phyloP scores from a whole-genome alignment of 2,888 invertebrate genomes.

The Drosophila infuscata region DNA sequence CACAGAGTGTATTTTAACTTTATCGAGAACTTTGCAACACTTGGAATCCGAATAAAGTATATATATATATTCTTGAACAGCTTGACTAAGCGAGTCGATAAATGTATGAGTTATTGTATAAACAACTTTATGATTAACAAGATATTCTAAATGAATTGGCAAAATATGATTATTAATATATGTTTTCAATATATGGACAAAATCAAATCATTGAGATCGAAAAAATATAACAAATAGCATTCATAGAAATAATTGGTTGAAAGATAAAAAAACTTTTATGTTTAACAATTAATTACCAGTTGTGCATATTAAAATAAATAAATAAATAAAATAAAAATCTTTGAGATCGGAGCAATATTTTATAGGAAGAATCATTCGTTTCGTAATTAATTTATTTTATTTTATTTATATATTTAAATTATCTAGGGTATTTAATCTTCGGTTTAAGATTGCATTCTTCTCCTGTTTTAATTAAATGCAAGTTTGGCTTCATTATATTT shows the following conservation, averaged over 20 bases:
- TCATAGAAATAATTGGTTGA: neutral
- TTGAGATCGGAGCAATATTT: neutral
- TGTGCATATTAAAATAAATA: neutral
- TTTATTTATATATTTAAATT: neutral
- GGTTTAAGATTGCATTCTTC: neutral
- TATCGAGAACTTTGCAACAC: neutral
- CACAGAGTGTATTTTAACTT: neutral
- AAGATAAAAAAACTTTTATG: too few species aligned
- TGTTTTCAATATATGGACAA: neutral
- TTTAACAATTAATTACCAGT: neutral
- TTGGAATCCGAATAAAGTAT: neutral
- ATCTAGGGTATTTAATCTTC: slow-evolving; percentile 28
- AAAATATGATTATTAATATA: neutral
- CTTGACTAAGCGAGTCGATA: neutral
- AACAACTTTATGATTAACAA: neutral
- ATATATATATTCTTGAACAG: neutral
- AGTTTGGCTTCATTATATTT: slow-evolving; percentile 10
- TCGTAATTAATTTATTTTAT: neutral
- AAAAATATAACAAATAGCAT: accelerated
- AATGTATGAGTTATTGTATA: neutral
- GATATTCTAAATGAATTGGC: neutral
- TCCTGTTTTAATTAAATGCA: slow-evolving; percentile 53
- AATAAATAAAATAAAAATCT: neutral
- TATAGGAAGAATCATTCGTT: neutral
- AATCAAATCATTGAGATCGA: neutral